phyloP scores from a whole-genome alignment of 2,113 vertebrate genomes.

The Myotis brandtii region DNA sequence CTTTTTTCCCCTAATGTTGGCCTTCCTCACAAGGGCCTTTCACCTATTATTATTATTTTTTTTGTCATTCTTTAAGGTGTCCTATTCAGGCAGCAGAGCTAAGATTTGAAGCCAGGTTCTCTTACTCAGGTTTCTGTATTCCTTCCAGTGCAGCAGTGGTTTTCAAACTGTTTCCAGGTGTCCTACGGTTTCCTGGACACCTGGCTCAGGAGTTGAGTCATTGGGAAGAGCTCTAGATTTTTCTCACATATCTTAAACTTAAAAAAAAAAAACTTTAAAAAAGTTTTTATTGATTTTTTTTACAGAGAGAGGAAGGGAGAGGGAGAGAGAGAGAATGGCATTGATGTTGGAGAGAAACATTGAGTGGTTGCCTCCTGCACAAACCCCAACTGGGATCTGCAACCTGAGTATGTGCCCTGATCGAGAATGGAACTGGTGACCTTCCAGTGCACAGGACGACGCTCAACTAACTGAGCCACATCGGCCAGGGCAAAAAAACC shows the following conservation, averaged over 20 bases:
- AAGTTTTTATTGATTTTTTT: too few species aligned
- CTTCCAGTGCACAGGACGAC: too few species aligned
- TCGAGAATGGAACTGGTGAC: too few species aligned
- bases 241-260: not conserved
- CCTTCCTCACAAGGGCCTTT: not conserved
- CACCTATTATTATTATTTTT: not conserved
- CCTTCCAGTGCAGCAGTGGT: not conserved
- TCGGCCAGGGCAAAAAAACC: too few species aligned
- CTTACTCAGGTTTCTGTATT: constrained; percentile 16
- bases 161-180: constrained; percentile 8
- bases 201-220: not conserved
- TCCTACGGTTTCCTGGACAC: not conserved
- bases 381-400: too few species aligned
- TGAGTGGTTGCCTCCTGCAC: too few species aligned
- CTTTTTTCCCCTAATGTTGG: not conserved
- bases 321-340: too few species aligned
- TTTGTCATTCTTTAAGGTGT: constrained; percentile 29
- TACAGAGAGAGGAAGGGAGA: too few species aligned
- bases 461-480: too few species aligned
- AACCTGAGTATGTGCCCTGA: too few species aligned
- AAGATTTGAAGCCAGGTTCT: constrained; percentile 42
- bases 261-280: not conserved
- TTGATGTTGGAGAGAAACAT: too few species aligned
- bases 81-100: not conserved
- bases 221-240: not conserved